Evolutionary conservation across 2,797 vertebrate genomes (phyloP).

Genomic region (Scolopax bukidnonensis): DNA sequence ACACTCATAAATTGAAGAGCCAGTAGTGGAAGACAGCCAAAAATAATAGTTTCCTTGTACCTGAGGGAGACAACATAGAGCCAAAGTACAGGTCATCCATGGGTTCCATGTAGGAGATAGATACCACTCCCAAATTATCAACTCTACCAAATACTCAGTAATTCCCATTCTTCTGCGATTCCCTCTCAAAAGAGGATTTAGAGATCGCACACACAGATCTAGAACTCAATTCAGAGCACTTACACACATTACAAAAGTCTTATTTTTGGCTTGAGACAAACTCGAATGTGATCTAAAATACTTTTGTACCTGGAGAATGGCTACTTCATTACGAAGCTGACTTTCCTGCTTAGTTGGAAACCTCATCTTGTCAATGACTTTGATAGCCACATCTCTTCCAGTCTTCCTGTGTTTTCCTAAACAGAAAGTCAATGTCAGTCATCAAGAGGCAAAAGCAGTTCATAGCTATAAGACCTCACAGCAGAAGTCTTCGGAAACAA

Average conservation of each 20-base stretch:
- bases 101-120: fast-evolving
- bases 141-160: not conserved
- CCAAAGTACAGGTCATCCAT: not conserved
- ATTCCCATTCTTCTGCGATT: not conserved
- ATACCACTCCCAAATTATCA: not conserved
- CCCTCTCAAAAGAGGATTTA: not conserved
- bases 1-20: not conserved
- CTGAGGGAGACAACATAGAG: not conserved
- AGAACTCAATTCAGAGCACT: not conserved
- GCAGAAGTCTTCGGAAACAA: not conserved
- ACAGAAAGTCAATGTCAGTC: slow-evolving; percentile 23
- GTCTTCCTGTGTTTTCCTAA: slow-evolving; percentile 96
- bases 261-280: not conserved
- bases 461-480: not conserved
- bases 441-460: not conserved
- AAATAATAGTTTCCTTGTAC: not conserved
- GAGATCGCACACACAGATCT: not conserved
- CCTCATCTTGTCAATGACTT: slow-evolving; percentile 98
- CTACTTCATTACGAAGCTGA: slow-evolving; percentile 96
- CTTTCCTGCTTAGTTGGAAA: slow-evolving; percentile 99
- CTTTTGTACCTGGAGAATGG: slow-evolving; percentile 92
- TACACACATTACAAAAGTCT: not conserved
- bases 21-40: not conserved
- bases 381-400: slow-evolving; percentile 97
- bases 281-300: not conserved